These are phyloP conservation scores for Pogonocichla stellata DNA, from an alignment of 2,113 vertebrate genomes.

Conservation along the genomic window DNA sequence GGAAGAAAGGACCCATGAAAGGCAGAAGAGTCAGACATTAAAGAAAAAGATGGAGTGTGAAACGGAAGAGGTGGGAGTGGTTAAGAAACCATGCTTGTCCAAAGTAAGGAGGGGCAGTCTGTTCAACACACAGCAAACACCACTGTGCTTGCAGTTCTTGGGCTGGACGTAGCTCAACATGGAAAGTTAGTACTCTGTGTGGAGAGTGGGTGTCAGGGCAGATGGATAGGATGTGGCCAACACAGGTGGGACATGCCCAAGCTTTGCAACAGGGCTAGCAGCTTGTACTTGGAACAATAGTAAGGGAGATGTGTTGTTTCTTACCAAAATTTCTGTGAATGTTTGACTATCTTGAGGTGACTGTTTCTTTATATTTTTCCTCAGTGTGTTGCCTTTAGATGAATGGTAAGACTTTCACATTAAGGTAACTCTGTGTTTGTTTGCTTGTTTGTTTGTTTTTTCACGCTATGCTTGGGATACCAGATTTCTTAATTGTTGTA, in stretches of 20 bases:
- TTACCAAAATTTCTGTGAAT: background rate
- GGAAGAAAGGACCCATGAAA: background rate
- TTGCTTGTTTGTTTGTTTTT: background rate
- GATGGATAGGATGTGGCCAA: background rate
- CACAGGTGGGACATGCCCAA: background rate
- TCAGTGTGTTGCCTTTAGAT: background rate
- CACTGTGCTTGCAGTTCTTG: background rate
- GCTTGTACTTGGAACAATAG: background rate
- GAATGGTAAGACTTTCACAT: background rate
- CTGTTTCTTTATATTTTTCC: background rate
- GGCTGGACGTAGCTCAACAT: accelerated
- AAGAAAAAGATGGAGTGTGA: background rate
- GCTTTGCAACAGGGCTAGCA: background rate
- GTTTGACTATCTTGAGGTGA: background rate
- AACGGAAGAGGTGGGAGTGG: background rate
- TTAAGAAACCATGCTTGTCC: background rate
- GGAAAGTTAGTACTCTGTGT: background rate
- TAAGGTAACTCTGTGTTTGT: background rate
- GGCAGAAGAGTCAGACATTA: background rate
- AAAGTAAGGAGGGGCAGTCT: background rate
- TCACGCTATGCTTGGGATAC: background rate
- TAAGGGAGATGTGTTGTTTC: background rate
- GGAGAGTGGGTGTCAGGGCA: background rate
- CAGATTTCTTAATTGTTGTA: background rate
- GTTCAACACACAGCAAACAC: background rate